These are phyloP conservation scores for Oxygymnocypris stewartii DNA, from an alignment of 2,113 vertebrate genomes.

Conservation along the genomic window DNA sequence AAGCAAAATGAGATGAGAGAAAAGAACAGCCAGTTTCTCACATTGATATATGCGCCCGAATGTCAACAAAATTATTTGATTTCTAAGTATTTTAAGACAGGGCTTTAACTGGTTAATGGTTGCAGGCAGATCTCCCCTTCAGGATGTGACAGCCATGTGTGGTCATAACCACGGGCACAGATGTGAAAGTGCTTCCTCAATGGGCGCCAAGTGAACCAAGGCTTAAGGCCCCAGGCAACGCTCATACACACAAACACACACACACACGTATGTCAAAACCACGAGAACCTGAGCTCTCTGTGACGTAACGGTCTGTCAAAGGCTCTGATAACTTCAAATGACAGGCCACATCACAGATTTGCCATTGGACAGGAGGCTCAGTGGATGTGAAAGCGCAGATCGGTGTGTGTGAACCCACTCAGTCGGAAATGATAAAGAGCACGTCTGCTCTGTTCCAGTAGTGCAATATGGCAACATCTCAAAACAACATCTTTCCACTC, in stretches of 20 bases:
- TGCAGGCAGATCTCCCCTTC: constrained; percentile 37
- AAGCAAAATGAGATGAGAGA: not conserved
- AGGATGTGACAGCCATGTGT: constrained; percentile 47
- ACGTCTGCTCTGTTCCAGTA: constrained; percentile 20
- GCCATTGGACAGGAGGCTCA: not conserved
- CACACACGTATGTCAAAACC: constrained; percentile 1
- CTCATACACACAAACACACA: constrained; percentile 35
- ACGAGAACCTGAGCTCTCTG: not conserved
- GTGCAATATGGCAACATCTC: constrained; percentile 42
- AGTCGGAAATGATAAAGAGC: constrained; percentile 36
- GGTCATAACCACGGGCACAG: constrained; percentile 51
- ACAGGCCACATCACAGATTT: constrained; percentile 6
- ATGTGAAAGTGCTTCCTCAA: constrained; percentile 53
- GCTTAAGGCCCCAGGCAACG: constrained; percentile 4
- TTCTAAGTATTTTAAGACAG: not conserved
- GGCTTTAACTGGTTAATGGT: constrained; percentile 33
- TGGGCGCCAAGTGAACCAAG: constrained; percentile 47
- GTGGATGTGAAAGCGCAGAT: constrained; percentile 29
- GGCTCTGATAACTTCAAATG: not conserved
- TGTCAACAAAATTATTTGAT: not conserved
- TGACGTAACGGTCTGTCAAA: not conserved
- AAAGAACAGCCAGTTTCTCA: not conserved
- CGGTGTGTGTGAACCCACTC: constrained; percentile 30
- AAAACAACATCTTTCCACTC: constrained; percentile 28
- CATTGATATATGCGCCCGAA: not conserved